Evolutionary conservation across 2,888 invertebrate species (phyloP), one percentile per base, ranked within the genome.

Genomic region (Amphipyra tragopoginis): DNA sequence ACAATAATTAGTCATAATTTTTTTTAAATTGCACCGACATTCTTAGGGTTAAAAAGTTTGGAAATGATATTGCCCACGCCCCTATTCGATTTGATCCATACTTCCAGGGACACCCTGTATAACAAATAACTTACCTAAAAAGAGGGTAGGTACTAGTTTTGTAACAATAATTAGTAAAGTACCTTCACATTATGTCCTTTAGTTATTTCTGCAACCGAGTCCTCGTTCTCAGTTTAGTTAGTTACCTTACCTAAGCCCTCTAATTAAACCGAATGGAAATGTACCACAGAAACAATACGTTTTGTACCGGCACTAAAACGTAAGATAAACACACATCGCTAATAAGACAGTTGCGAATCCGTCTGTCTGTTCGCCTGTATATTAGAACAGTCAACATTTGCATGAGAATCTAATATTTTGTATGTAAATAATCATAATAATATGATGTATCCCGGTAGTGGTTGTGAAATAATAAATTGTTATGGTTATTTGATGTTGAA

Each of bases 201-300:
- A 29, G 29, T 29, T 29, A 29, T 29, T 10, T 45, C 29, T 33
- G 29, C 33, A 33, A 33, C 33, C 0, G 9, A 33, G 13, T 9
- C 8, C 44, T 50, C 40, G 44, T 36, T 6, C 29, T 7, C 11
- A 50, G 40, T 47, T 57, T 11, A 47, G 45, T 39, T 42, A 54
- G 42, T 21, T 42, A 45, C 29, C 40, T 33, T 56, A 49, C 40
- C 38, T 44, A 45, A 56, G 26, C 45, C 38, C 45, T 65, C 49
- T 64, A 72, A 75, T 80, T 78, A 78, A 72, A 48, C 47, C 40
- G 68, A 64, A 82, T 90, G 92, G 92, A 92, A 93, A 90, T 83
- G 39, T 88, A 88, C 90, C 70, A 64, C 76, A 84, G 85, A 89
- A 73, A 90, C 91, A 89, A 91, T 90, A 75, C 75, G 82, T 81